Conservation (phyloP, 2,797 vertebrate species). For the Centropyge bicolor region DNA sequence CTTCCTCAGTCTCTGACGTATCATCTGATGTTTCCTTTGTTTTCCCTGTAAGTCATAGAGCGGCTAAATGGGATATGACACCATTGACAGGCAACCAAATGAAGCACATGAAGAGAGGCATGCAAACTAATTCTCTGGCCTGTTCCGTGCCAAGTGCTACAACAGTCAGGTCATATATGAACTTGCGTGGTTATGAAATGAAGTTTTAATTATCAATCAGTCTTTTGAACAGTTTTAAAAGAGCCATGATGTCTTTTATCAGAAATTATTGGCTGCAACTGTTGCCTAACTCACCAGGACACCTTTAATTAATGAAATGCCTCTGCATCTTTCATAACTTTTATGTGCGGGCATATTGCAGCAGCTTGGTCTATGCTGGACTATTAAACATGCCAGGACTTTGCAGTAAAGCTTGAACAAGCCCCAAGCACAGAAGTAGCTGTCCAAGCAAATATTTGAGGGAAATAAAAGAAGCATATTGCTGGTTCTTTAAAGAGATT, state of each 20-base stretch:
- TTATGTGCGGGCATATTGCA: constrained; percentile 12
- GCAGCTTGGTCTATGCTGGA: not conserved
- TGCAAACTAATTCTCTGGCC: not conserved
- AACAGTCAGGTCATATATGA: not conserved
- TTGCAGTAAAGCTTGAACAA: constrained; percentile 30
- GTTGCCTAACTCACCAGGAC: not conserved
- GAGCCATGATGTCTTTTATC: not conserved
- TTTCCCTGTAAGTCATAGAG: no score
- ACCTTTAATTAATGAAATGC: constrained; percentile 22
- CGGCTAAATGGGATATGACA: no score
- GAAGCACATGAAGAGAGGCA: not conserved
- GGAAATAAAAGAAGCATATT: constrained; percentile 9
- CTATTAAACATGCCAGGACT: constrained; percentile 29
- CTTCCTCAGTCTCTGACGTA: no score
- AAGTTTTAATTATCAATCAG: not conserved
- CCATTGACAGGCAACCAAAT: no score
- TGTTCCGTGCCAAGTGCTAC: not conserved
- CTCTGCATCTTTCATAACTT: constrained; percentile 6
- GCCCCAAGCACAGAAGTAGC: constrained; percentile 34
- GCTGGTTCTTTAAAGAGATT: constrained; percentile 4
- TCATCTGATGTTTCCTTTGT: no score
- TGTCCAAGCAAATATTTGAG: constrained; percentile 20
- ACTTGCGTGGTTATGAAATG: not conserved
- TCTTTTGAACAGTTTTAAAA: constrained; percentile 12
- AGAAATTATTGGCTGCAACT: not conserved